Conservation (phyloP, 2,888 invertebrate species). For the Scaptomyza parva region DNA sequence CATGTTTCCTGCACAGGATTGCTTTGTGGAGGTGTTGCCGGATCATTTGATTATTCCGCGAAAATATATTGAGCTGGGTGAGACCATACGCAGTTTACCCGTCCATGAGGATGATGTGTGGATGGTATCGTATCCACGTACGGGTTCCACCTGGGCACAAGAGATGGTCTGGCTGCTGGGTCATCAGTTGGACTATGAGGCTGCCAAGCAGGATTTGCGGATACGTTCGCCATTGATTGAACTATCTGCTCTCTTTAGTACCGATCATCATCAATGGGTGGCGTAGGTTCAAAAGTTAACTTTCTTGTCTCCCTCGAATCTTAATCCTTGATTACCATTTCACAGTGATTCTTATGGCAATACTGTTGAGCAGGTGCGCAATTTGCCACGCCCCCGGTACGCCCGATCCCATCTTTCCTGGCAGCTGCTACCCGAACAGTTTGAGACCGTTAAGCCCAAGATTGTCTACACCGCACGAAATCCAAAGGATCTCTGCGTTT, state of each 20-base stretch:
- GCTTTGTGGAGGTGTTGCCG: conserved; percentile 90
- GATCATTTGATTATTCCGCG: conserved; percentile 90
- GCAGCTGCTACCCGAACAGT: conserved; percentile 89
- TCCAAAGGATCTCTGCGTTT: conserved; percentile 95
- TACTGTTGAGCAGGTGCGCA: conserved; percentile 89
- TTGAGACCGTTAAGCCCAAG: conserved; percentile 90
- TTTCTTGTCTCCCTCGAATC: too few relatives aligned
- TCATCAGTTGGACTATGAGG: conserved; percentile 91
- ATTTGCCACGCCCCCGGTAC: conserved; percentile 89
- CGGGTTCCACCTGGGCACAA: conserved; percentile 97
- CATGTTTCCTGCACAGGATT: conserved; percentile 89
- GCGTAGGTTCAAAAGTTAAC: conserved; percentile 85
- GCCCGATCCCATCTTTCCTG: conserved; percentile 91
- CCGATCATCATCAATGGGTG: conserved; percentile 87
- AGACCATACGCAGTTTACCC: conserved; percentile 89
- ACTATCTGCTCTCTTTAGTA: conserved; percentile 88
- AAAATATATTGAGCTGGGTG: conserved; percentile 88
- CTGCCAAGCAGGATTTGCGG: conserved; percentile 87
- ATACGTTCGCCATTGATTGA: conserved; percentile 91
- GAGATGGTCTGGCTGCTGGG: conserved; percentile 97
- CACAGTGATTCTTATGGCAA: conserved; percentile 86
- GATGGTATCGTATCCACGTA: conserved; percentile 95
- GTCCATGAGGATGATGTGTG: conserved; percentile 92
- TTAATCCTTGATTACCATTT: not conserved
- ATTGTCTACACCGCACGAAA: conserved; percentile 95